Evolutionary conservation across 2,888 invertebrate species (phyloP).

Genomic region (Hirtodrosophila histrioides): DNA sequence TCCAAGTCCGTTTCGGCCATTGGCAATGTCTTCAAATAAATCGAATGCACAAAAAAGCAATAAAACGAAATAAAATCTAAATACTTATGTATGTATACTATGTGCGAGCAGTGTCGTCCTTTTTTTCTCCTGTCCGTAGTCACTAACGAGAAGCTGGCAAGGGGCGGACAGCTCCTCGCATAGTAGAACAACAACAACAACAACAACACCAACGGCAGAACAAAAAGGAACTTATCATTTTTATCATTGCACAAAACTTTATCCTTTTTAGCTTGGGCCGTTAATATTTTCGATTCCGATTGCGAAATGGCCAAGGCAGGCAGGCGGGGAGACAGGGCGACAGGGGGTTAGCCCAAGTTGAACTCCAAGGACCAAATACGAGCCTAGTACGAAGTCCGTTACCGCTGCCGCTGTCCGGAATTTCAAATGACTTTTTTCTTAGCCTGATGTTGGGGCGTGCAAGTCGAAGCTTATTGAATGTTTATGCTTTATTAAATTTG

Average conservation of each 20-base stretch:
- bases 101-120: constrained; percentile 54
- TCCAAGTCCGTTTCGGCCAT: constrained; percentile 78
- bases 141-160: constrained; percentile 20
- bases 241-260: constrained; percentile 80
- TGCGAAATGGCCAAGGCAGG: constrained; percentile 60
- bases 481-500: constrained; percentile 84
- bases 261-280: constrained; percentile 74
- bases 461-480: constrained; percentile 83
- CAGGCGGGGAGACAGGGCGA: no score
- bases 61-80: constrained; percentile 81
- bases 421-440: constrained; percentile 77
- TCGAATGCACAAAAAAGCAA: constrained; percentile 81
- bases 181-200: constrained; percentile 20
- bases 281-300: constrained; percentile 75
- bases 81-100: constrained; percentile 51
- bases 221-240: constrained; percentile 72
- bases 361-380: constrained; percentile 4
- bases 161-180: constrained; percentile 22
- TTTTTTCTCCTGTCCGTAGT: constrained; percentile 37
- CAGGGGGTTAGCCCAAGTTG: constrained; percentile 3
- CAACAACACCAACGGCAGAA: constrained; percentile 4
- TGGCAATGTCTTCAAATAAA: constrained; percentile 76
- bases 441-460: constrained; percentile 26
- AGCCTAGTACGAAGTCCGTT: constrained; percentile 36
- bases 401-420: constrained; percentile 63